phyloP scores from a whole-genome alignment of 2,113 vertebrate genomes.

The Lycaon pictus region DNA sequence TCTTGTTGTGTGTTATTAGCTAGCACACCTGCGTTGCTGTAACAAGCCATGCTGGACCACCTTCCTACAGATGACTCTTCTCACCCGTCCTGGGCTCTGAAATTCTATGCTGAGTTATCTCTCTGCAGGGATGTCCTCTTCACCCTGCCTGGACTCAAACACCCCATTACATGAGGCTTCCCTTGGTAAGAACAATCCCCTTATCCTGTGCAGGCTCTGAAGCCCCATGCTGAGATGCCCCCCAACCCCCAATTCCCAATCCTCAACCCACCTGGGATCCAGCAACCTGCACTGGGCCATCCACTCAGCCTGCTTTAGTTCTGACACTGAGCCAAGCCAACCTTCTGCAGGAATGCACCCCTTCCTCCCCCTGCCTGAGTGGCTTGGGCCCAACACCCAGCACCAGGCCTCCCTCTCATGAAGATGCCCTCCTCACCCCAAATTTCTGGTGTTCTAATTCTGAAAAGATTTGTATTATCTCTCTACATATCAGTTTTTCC shows the following conservation, averaged over 20 bases:
- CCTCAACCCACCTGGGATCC: not conserved
- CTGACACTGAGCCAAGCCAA: not conserved
- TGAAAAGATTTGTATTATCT: not conserved
- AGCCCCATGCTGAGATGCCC: not conserved
- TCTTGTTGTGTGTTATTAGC: not conserved
- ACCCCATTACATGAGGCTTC: not conserved
- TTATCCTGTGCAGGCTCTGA: not conserved
- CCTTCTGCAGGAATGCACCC: not conserved
- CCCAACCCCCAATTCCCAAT: not conserved
- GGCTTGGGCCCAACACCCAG: not conserved
- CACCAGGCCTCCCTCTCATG: not conserved
- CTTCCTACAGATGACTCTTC: not conserved
- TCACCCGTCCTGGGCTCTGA: not conserved
- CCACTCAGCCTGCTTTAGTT: not conserved
- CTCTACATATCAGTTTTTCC: not conserved
- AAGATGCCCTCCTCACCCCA: not conserved
- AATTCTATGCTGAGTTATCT: no score
- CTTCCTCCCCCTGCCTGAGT: no score
- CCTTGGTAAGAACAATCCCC: not conserved
- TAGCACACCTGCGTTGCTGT: not conserved
- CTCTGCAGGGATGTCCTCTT: not conserved
- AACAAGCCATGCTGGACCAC: not conserved
- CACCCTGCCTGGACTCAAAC: not conserved
- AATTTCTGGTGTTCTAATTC: not conserved
- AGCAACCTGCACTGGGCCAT: not conserved